These are phyloP conservation scores for Copidosoma floridanum DNA, from an alignment of 1,140 invertebrate species.

Conservation along the genomic window DNA sequence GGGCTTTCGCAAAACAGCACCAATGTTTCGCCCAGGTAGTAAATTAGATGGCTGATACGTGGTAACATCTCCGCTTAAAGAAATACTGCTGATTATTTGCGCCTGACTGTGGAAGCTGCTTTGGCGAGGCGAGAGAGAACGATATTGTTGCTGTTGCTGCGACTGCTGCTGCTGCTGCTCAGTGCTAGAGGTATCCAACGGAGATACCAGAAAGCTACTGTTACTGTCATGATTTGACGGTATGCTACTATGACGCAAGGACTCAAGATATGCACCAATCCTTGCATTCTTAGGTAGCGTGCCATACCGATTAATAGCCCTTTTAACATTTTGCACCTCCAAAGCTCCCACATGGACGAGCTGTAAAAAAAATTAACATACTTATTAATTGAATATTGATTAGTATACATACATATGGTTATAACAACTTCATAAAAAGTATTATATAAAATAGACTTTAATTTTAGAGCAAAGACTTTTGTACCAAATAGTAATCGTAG, in stretches of 20 bases:
- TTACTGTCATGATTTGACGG: constrained; percentile 54
- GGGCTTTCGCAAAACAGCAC: no score
- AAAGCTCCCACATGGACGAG: constrained; percentile 81
- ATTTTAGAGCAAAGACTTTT: no score
- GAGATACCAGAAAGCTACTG: constrained; percentile 34
- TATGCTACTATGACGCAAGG: constrained; percentile 76
- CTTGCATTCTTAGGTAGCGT: constrained; percentile 93
- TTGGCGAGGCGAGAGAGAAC: constrained; percentile 59
- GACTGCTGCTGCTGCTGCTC: constrained; percentile 33
- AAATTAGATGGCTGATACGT: constrained; percentile 63
- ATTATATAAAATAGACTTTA: no score
- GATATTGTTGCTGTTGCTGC: constrained; percentile 41
- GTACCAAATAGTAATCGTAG: no score
- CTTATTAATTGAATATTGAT: background rate
- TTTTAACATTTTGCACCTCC: constrained; percentile 94
- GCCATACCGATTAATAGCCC: constrained; percentile 94
- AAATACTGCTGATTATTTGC: constrained; percentile 83
- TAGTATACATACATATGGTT: no score
- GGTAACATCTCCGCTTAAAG: constrained; percentile 73
- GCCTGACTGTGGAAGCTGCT: constrained; percentile 65
- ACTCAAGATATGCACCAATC: constrained; percentile 94
- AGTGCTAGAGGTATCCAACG: constrained; percentile 39
- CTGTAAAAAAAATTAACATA: constrained; percentile 46
- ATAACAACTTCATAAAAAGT: no score
- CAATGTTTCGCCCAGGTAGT: constrained; percentile 53